These are phyloP conservation scores for Nesogale talazaci DNA, from an alignment of 2,113 vertebrate genomes.

Conservation along the genomic window DNA sequence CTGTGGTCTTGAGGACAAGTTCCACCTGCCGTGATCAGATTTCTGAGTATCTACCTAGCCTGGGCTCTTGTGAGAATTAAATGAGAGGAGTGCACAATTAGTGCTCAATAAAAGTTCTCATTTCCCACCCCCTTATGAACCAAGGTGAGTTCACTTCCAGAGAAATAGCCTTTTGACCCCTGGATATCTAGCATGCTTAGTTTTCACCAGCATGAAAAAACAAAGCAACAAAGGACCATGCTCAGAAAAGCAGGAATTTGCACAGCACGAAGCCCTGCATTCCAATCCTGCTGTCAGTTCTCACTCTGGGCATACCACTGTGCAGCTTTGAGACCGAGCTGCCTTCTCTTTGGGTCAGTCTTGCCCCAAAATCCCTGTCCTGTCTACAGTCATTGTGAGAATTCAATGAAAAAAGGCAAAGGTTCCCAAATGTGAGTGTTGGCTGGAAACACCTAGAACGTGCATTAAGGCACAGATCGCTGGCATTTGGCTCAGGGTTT, in stretches of 20 bases:
- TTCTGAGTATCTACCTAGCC: background rate
- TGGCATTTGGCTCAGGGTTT: background rate
- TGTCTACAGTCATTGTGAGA: background rate
- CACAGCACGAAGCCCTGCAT: background rate
- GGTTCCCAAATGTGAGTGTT: background rate
- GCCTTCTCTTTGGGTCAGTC: background rate
- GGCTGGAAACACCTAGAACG: background rate
- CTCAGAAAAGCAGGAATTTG: background rate
- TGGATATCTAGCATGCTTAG: background rate
- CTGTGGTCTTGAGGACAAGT: background rate
- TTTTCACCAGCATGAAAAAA: background rate
- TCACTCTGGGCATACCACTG: background rate
- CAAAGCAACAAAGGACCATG: no score
- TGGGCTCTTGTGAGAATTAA: background rate
- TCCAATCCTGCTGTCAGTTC: background rate
- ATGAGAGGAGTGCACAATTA: background rate
- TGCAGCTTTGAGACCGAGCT: background rate
- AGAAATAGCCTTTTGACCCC: background rate
- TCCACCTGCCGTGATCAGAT: background rate
- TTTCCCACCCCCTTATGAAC: no score
- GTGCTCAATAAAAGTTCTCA: background rate
- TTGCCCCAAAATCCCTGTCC: background rate
- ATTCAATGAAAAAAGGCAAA: background rate
- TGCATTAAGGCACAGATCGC: background rate
- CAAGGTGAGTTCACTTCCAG: background rate